Evolutionary conservation across 2,888 invertebrate genomes (phyloP).

Genomic region (Allacma fusca): DNA sequence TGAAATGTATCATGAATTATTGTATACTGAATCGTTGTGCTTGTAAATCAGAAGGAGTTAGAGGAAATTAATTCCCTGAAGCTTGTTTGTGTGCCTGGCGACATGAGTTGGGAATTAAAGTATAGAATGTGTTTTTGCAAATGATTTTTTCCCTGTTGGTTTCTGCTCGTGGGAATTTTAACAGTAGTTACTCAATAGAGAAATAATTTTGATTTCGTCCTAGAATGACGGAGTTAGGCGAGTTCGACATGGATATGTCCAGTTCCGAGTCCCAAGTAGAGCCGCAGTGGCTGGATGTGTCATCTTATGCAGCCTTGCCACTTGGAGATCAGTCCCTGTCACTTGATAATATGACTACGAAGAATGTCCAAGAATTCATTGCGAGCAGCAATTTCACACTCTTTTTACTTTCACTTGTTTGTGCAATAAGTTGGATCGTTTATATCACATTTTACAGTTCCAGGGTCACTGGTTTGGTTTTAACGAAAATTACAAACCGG

Average conservation of each 20-base stretch:
- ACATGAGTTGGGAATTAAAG: too few relatives aligned
- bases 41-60: too few relatives aligned
- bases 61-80: too few relatives aligned
- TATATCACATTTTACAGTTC: slow-evolving; percentile 96
- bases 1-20: neutral
- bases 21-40: neutral
- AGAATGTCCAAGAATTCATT: slow-evolving; percentile 48
- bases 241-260: neutral
- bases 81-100: too few relatives aligned
- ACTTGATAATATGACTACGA: slow-evolving; percentile 34
- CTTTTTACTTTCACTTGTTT: slow-evolving; percentile 80
- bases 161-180: too few relatives aligned
- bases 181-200: too few relatives aligned
- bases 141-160: too few relatives aligned
- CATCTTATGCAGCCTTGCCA: slow-evolving; percentile 16
- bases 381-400: slow-evolving; percentile 78
- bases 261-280: neutral
- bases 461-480: slow-evolving; percentile 85
- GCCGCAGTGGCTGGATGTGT: neutral
- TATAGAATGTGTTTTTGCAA: too few relatives aligned
- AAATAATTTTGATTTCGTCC: neutral
- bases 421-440: slow-evolving; percentile 88
- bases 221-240: neutral
- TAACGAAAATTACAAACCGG: slow-evolving; percentile 87
- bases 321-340: slow-evolving; percentile 23